Percentiles rank a stretch among this genome's conserved stretches.
phyloP scores from a whole-genome alignment of 1,140 invertebrate genomes.

The Delia radicum region DNA sequence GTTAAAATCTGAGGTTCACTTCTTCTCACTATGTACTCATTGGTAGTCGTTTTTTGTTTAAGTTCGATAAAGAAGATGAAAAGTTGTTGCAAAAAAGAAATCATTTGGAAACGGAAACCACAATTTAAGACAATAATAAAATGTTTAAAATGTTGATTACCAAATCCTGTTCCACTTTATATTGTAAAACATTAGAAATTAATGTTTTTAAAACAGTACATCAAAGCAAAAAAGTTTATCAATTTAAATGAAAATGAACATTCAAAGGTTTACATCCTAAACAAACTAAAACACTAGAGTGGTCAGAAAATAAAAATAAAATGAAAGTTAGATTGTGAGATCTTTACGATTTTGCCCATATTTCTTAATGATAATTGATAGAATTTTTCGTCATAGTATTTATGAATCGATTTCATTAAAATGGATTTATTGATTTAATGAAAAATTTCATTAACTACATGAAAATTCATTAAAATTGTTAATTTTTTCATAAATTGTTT shows the following conservation, averaged over 20 bases:
- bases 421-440: too few species aligned
- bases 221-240: background rate
- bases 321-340: too few species aligned
- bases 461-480: too few species aligned
- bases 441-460: too few species aligned
- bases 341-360: too few species aligned
- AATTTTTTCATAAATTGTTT: too few species aligned
- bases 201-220: background rate
- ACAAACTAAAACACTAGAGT: too few species aligned
- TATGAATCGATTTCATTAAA: too few species aligned
- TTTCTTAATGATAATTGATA: too few species aligned
- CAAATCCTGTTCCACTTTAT: background rate
- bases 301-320: background rate
- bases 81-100: background rate
- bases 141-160: slow-evolving; percentile 17
- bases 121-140: slow-evolving; percentile 19
- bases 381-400: too few species aligned
- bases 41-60: background rate
- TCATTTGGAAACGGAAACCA: slow-evolving; percentile 14
- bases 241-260: background rate
- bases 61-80: background rate
- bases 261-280: background rate
- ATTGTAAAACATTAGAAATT: background rate
- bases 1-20: background rate
- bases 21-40: background rate